Base-by-base conservation (phyloP, 2,797 vertebrate genomes). In the Sebastes trivittatus region DNA sequence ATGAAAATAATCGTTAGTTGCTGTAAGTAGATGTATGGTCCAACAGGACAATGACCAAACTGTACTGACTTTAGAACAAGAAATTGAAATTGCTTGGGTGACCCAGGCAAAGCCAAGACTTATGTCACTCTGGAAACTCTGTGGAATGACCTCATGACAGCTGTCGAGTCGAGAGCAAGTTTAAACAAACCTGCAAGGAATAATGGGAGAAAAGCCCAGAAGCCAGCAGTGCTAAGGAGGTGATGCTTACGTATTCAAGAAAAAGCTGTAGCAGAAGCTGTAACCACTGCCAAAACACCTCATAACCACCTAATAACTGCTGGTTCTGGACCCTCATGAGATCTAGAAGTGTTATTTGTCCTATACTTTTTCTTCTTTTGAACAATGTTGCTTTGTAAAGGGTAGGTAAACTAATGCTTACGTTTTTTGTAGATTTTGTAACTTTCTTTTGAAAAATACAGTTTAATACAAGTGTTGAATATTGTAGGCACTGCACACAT, bases 221-320 rank as follows among this genome's bases (percentile, higher is more conserved):
- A 22, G 60, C 2, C 22, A 66, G 5, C 27, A 23, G 58, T 25
- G 52, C 55, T 10, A 20, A 56, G 20, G 16, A 0, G 38, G 42
- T 32, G 22, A 70, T 67, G 9, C 11, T 58, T 63, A 69, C 67
- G 4, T 55, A 16, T 56, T 55, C 27, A 61, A 69, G 69, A 69
- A 55, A 60, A 49, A 4, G 18, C 52, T 72, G 42, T 3, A 22
- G 34, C 11, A 77, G 34, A 58, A 36, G 25, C 54, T 22, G 29
- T 60, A 55, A 64, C 8, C 18, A 6, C 63, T 55, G 56, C 65
- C 72, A 85, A 42, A 84, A 58, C 61, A 32, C 36, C 59, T 68
- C 73, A 29, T 66, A 55, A 60, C 9, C 22, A 9, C 8, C 2
- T 55, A 25, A 72, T 55, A 20, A 25, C 49, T 63, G 60, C 6